Conservation (phyloP, 2,888 invertebrate species). For the Chirona hameri region DNA sequence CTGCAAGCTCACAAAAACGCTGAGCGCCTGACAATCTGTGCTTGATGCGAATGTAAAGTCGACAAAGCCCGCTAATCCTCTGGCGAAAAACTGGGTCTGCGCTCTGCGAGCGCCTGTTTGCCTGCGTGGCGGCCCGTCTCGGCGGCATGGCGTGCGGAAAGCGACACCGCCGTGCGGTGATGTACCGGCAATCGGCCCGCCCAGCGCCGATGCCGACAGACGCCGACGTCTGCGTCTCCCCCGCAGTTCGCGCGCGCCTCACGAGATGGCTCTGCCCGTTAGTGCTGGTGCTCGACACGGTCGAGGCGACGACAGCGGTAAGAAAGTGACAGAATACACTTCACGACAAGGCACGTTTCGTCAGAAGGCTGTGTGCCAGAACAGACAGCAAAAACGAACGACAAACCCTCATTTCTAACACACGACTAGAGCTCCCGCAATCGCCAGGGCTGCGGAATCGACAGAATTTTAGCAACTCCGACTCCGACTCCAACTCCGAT, state of each 20-base stretch:
- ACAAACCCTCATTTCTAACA: too few species aligned
- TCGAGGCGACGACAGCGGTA: neutral
- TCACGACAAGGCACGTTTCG: too few species aligned
- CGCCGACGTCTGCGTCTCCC: neutral
- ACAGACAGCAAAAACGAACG: too few species aligned
- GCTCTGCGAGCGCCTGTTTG: neutral
- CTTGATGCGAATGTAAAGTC: conserved; percentile 13
- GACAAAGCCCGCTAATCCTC: neutral
- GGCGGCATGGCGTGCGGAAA: neutral
- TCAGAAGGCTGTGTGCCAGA: too few species aligned
- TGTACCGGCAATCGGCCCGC: neutral
- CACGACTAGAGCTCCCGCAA: too few species aligned
- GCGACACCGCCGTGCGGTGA: neutral
- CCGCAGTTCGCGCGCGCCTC: neutral
- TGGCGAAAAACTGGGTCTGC: neutral
- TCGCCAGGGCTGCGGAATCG: too few species aligned
- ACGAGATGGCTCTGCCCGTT: neutral
- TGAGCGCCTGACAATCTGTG: neutral
- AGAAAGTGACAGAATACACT: too few species aligned
- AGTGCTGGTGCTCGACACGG: neutral
- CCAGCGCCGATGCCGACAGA: neutral
- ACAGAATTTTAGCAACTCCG: too few species aligned
- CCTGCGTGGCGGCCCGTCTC: neutral
- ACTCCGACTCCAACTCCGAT: too few species aligned
- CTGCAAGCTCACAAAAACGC: neutral